Conservation (phyloP, 2,888 invertebrate species). For the Drosophila neonasuta region DNA sequence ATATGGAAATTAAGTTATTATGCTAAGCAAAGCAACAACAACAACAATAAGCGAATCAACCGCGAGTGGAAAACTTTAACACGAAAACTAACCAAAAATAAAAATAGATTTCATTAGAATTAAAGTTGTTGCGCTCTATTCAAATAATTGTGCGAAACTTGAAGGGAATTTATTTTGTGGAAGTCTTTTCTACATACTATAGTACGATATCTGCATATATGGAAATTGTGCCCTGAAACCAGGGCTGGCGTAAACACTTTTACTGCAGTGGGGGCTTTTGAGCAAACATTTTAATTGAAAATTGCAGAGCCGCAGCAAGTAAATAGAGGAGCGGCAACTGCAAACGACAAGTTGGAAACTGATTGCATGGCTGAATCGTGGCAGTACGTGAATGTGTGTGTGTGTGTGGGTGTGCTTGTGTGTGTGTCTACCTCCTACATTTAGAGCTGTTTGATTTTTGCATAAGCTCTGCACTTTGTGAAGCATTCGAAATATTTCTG, state of each 20-base stretch:
- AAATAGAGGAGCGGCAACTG: slow-evolving; percentile 50
- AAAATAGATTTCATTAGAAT: slow-evolving; percentile 3
- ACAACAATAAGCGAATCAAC: slow-evolving; percentile 6
- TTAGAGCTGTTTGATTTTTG: slow-evolving; percentile 63
- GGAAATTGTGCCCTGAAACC: slow-evolving; percentile 11
- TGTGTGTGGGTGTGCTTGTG: slow-evolving; percentile 7
- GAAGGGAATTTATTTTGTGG: neutral
- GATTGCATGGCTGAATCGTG: slow-evolving; percentile 49
- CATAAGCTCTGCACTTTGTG: slow-evolving; percentile 55
- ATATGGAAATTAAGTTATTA: slow-evolving; percentile 60
- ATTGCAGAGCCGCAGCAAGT: slow-evolving; percentile 59
- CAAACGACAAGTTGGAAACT: slow-evolving; percentile 59
- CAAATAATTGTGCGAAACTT: slow-evolving; percentile 10
- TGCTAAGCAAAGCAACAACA: slow-evolving; percentile 34
- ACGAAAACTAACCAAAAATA: slow-evolving; percentile 2
- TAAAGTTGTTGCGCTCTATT: slow-evolving; percentile 2
- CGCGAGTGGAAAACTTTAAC: neutral
- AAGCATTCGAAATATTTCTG: slow-evolving; percentile 43
- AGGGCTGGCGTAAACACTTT: slow-evolving; percentile 24
- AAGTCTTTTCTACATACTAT: neutral
- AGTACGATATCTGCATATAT: slow-evolving; percentile 12
- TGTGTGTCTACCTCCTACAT: slow-evolving; percentile 30
- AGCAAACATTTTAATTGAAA: slow-evolving; percentile 75
- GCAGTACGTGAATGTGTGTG: too few relatives aligned
- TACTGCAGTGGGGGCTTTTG: slow-evolving; percentile 30